Conservation (phyloP, 2,888 invertebrate species). For the Cryptosula pallasiana region DNA sequence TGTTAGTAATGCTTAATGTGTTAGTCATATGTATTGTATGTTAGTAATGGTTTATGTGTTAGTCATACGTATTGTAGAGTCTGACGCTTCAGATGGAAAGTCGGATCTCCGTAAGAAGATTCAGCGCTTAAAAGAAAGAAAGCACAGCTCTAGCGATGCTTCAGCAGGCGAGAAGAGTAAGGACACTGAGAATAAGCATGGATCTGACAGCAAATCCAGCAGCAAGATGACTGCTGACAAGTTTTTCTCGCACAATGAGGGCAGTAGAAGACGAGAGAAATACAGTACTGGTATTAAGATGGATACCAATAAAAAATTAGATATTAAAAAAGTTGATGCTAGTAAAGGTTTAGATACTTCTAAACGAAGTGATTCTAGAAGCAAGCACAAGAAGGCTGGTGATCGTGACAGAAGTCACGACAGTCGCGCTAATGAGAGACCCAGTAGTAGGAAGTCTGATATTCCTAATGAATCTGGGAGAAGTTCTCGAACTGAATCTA, state of each 20-base stretch:
- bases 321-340: neutral
- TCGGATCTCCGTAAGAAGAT: neutral
- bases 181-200: neutral
- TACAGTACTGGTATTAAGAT: neutral
- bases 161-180: neutral
- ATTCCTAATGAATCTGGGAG: too few species aligned
- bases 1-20: too few species aligned
- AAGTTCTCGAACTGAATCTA: neutral
- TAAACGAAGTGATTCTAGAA: too few species aligned
- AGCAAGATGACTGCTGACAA: neutral
- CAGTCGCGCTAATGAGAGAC: neutral
- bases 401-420: neutral
- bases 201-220: neutral
- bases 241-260: neutral
- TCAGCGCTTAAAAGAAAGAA: neutral
- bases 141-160: neutral
- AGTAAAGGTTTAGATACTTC: neutral
- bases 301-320: neutral
- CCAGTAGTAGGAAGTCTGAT: neutral
- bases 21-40: too few species aligned
- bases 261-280: neutral
- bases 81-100: slow-evolving; percentile 13
- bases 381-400: too few species aligned
- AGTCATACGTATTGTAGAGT: neutral
- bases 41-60: too few species aligned